phyloP scores from a whole-genome alignment of 2,888 invertebrate genomes.

The Germaria angustata region DNA sequence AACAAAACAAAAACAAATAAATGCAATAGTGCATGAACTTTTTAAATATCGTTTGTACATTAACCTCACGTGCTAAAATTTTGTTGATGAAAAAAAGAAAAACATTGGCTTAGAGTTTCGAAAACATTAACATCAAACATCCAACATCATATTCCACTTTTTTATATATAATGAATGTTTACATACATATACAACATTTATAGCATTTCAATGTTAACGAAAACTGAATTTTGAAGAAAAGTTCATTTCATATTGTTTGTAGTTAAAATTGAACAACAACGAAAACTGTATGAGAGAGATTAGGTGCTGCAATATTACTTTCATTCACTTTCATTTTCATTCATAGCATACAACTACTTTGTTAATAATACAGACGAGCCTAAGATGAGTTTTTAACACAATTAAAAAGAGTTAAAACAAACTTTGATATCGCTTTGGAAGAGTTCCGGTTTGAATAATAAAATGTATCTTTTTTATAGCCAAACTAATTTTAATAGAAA shows the following conservation, averaged over 20 bases:
- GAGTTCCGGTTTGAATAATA: conserved; percentile 51
- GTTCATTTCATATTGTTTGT: conserved; percentile 30
- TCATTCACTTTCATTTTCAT: conserved; percentile 64
- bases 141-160: background rate
- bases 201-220: conserved; percentile 41
- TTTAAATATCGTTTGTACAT: background rate
- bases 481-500: background rate
- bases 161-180: background rate
- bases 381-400: background rate
- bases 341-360: conserved; percentile 18
- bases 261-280: background rate
- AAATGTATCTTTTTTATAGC: background rate
- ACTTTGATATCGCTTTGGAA: conserved; percentile 18
- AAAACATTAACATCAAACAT: conserved; percentile 33
- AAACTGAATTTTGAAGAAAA: background rate
- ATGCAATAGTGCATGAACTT: background rate
- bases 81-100: background rate
- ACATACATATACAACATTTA: background rate
- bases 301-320: conserved; percentile 52
- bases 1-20: too few relatives aligned
- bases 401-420: background rate
- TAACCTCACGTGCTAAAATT: conserved; percentile 48
- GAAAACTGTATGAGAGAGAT: background rate
- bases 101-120: conserved; percentile 13
- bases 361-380: background rate